phyloP scores from a whole-genome alignment of 2,797 vertebrate species.

The Dryobates pubescens region DNA sequence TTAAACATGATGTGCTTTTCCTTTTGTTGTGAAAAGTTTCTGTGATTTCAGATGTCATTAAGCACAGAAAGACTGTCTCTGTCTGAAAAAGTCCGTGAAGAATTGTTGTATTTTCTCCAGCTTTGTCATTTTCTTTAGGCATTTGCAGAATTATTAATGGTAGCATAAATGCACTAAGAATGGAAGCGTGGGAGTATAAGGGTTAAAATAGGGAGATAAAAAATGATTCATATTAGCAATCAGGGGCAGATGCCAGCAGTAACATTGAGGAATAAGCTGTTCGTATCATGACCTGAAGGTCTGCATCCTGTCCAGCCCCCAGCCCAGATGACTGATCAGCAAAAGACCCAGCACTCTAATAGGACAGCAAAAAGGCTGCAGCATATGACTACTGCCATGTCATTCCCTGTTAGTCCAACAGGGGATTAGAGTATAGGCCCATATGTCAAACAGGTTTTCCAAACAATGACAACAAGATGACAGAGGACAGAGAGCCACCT shows the following conservation, averaged over 20 bases:
- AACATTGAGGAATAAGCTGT: neutral
- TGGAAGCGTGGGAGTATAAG: neutral
- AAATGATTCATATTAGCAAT: neutral
- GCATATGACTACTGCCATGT: accelerated
- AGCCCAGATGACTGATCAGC: too few relatives aligned
- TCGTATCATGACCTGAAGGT: neutral
- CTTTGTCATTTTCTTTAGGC: neutral
- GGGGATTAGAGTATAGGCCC: neutral
- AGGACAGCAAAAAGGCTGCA: neutral
- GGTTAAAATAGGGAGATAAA: neutral
- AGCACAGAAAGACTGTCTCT: neutral
- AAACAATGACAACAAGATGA: neutral
- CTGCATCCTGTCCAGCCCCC: neutral
- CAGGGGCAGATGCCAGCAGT: neutral
- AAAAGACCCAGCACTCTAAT: neutral
- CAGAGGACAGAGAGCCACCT: neutral
- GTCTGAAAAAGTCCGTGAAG: neutral
- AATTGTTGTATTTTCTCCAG: neutral
- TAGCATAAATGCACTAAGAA: neutral
- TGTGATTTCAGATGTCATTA: neutral
- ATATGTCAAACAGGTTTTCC: neutral
- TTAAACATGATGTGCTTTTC: neutral
- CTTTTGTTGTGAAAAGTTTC: neutral
- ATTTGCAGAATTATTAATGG: neutral
- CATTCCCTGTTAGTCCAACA: neutral